Conservation (phyloP, 2,113 vertebrate genomes). For the Phaethon lepturus region DNA sequence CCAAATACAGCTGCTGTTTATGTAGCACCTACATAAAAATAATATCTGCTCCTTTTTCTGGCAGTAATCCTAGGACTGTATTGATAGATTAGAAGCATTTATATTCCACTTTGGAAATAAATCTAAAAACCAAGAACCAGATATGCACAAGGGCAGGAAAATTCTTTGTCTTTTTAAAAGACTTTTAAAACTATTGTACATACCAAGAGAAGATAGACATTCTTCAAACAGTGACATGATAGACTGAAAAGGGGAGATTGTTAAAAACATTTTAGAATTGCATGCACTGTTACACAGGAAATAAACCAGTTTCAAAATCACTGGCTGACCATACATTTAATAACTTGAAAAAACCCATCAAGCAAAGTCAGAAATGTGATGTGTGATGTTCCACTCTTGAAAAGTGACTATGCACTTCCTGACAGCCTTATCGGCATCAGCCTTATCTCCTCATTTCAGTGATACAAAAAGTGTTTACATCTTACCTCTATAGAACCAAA, state of each 20-base stretch:
- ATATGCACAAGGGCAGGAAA: not conserved
- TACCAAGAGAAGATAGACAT: not conserved
- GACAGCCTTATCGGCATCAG: slow-evolving; percentile 36
- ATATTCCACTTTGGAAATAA: not conserved
- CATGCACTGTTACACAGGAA: slow-evolving; percentile 14
- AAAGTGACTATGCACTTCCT: slow-evolving; percentile 54
- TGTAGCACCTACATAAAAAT: slow-evolving; percentile 19
- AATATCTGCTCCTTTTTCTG: slow-evolving; percentile 12
- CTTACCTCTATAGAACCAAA: not conserved
- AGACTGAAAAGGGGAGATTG: not conserved
- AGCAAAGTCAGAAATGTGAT: not conserved
- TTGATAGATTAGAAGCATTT: not conserved
- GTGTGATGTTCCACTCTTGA: slow-evolving; percentile 40
- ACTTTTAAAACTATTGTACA: not conserved
- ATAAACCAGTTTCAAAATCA: slow-evolving; percentile 59
- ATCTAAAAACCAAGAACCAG: not conserved
- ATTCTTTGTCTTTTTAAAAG: not conserved
- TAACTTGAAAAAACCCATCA: not conserved
- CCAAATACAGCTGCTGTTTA: slow-evolving; percentile 61
- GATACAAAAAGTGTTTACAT: not conserved
- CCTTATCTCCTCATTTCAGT: not conserved
- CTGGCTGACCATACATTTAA: not conserved
- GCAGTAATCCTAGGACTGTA: not conserved
- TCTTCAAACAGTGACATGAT: not conserved
- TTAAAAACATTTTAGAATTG: not conserved